Conservation (phyloP, 2,888 invertebrate species). For the Bibio marci region DNA sequence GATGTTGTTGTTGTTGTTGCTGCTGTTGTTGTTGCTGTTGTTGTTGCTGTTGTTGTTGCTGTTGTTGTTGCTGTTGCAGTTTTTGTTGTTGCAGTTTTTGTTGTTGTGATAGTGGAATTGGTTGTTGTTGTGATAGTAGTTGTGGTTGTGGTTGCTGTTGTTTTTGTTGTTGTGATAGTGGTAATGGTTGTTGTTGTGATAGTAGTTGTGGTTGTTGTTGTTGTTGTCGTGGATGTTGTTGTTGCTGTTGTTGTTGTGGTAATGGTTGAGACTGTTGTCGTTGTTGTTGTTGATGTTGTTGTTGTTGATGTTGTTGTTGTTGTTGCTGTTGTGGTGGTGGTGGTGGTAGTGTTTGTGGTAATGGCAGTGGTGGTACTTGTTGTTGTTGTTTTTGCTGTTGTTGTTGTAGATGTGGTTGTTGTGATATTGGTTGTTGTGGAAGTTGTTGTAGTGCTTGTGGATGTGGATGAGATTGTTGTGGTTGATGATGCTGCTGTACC, state of each 20-base stretch:
- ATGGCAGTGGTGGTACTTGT: too few species aligned
- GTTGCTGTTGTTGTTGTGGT: background rate
- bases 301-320: too few species aligned
- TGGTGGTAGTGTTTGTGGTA: too few species aligned
- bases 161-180: background rate
- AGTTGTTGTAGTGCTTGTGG: background rate
- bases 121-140: constrained; percentile 10
- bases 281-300: too few species aligned
- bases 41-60: background rate
- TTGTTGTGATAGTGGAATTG: constrained; percentile 16
- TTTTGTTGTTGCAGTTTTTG: constrained; percentile 12
- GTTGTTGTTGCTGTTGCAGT: background rate
- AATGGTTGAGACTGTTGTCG: too few species aligned
- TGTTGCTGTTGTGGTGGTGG: too few species aligned
- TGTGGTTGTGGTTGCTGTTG: constrained; percentile 11
- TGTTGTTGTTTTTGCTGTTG: constrained; percentile 10
- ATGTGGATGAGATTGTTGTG: background rate
- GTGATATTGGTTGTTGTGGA: constrained; percentile 11
- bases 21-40: too few species aligned
- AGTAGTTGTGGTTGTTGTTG: too few species aligned
- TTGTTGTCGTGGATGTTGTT: too few species aligned
- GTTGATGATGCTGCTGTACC: too few species aligned
- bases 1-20: too few species aligned
- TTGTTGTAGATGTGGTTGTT: constrained; percentile 9
- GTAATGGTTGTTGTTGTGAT: background rate